A percentile compares a stretch with the other conserved stretches of the same genome.
These are phyloP conservation scores for Archaeoteleia sp. DNA, from an alignment of 2,888 invertebrate genomes.

Conservation along the genomic window DNA sequence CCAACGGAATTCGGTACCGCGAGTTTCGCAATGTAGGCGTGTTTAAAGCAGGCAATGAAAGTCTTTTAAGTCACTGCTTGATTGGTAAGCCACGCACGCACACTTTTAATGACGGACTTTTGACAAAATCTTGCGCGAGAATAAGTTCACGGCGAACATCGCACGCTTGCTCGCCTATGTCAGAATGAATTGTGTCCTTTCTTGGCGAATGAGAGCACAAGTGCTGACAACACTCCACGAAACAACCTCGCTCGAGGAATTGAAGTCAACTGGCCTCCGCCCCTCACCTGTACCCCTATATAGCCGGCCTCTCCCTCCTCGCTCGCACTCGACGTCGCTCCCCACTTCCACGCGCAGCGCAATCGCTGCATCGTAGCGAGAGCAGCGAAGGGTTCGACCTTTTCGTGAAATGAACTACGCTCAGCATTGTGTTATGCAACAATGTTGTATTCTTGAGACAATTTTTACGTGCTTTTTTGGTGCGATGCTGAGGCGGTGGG, in stretches of 20 bases:
- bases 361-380: slow-evolving; percentile 63
- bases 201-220: slow-evolving; percentile 39
- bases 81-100: too few relatives aligned
- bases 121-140: too few relatives aligned
- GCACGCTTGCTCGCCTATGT: slow-evolving; percentile 18
- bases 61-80: too few relatives aligned
- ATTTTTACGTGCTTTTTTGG: too few relatives aligned
- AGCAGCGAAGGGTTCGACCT: slow-evolving; percentile 52
- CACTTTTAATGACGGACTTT: too few relatives aligned
- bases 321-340: slow-evolving; percentile 50
- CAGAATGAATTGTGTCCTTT: slow-evolving; percentile 23
- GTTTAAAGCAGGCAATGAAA: too few relatives aligned
- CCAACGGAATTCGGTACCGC: too few relatives aligned
- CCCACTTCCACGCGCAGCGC: slow-evolving; percentile 60
- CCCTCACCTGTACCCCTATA: slow-evolving; percentile 70
- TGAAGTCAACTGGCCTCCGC: slow-evolving; percentile 71
- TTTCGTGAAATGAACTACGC: slow-evolving; percentile 15
- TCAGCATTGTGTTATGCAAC: not conserved
- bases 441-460: too few relatives aligned
- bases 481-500: too few relatives aligned
- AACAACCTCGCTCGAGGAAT: slow-evolving; percentile 1
- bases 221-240: slow-evolving; percentile 15
- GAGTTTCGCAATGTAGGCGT: too few relatives aligned
- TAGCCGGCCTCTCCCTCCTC: slow-evolving; percentile 60
- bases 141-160: slow-evolving; percentile 21